Evolutionary conservation across 2,888 invertebrate genomes (phyloP).

Genomic region (Eurytoma adleriae): DNA sequence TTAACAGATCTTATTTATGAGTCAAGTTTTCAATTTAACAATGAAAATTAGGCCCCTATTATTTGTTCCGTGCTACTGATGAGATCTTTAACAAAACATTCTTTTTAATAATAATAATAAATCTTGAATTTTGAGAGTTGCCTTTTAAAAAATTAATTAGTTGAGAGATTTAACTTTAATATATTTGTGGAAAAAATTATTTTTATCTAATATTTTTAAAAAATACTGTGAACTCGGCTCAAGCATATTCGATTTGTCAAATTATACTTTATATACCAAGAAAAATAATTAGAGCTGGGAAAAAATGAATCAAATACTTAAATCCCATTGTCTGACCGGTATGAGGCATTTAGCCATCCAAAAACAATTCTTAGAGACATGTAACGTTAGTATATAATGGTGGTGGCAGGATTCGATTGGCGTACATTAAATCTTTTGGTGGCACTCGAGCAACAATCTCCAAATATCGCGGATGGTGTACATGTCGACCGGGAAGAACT

Average conservation of each 20-base stretch:
- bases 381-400: constrained; percentile 72
- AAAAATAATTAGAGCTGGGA: constrained; percentile 27
- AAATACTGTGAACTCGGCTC: neutral
- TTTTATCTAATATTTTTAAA: neutral
- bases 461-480: constrained; percentile 97
- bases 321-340: constrained; percentile 27
- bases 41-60: neutral
- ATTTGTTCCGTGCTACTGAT: too few relatives aligned
- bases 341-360: constrained; percentile 25
- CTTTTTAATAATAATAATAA: too few relatives aligned
- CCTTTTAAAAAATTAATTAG: too few relatives aligned
- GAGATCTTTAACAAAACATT: too few relatives aligned
- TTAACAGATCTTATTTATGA: too few relatives aligned
- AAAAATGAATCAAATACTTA: constrained; percentile 39
- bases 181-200: too few relatives aligned
- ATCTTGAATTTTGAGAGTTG: too few relatives aligned
- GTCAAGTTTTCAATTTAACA: neutral
- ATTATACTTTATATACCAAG: neutral
- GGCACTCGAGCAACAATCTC: constrained; percentile 97
- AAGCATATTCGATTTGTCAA: neutral
- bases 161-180: too few relatives aligned
- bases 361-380: constrained; percentile 62
- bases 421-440: constrained; percentile 99
- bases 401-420: constrained; percentile 96
- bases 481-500: constrained; percentile 90